Evolutionary conservation across 2,888 invertebrate species (phyloP), one percentile per base, ranked within the genome.

Genomic region (Drosophila antonietae): DNA sequence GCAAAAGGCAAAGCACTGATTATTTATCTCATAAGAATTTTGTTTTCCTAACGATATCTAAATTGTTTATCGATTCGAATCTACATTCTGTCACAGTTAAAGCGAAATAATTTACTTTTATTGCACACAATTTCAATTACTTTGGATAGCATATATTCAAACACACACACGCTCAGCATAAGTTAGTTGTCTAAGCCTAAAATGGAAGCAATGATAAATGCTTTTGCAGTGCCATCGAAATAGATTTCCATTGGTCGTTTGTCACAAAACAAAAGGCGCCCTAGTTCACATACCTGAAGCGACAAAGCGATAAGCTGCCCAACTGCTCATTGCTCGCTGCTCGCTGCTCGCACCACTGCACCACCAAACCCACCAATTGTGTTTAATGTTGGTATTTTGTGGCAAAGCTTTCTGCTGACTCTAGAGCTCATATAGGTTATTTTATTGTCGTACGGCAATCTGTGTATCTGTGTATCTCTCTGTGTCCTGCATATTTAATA

Each of bases 401-500:
- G 37, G 67, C 56, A 33, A 44, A 85, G 59, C 70, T 68, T 83
- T 81, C 62, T 81, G 84, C 77, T 76, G 89, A 89, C 87, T 83
- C 58, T 66, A 61, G 66, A 59, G 80, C 66, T 60, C 77, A 73
- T 81, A 72, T 73, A 75, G 87, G 81, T 81, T 84, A 87, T 73
- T 89, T 86, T 77, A 83, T 75, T 83, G 81, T 73, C 62, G 57
- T 71, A 68, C 15, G 52, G 39, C 74, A 89, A 89, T 89, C 90
- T 69, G 73, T 75, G 75, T 53, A 14, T 15, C 18, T 20, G 12
- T 14, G 39, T 15, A 6, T 39, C 2, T 7, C 7, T 10, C 10
- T 77, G 77, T 71, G 80, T 70, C 65, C 58, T 68, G 89, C 85
- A 89, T 90, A 87, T 84, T 81, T 87, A 90, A 87, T 90, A 84